Conservation (phyloP, 2,797 vertebrate species). For the Manis pentadactyla region DNA sequence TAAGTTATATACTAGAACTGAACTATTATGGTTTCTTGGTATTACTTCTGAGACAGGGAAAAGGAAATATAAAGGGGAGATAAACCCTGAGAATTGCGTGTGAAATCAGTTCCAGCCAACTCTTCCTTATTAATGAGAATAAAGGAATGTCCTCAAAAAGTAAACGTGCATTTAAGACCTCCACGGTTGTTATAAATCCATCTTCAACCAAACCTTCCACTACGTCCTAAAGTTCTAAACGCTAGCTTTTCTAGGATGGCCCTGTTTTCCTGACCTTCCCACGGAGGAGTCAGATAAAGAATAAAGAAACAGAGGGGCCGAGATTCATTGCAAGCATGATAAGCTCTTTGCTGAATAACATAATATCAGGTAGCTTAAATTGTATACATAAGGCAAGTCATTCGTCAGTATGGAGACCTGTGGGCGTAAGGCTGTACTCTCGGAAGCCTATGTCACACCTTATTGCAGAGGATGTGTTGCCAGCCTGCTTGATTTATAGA, state of each 20-base stretch:
- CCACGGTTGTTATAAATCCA: background rate
- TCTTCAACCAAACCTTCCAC: background rate
- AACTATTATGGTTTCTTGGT: conserved; percentile 2
- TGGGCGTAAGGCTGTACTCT: background rate
- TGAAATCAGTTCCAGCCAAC: background rate
- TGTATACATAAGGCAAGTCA: background rate
- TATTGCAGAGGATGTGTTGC: background rate
- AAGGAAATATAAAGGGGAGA: background rate
- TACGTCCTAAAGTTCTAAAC: background rate
- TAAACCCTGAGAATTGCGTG: background rate
- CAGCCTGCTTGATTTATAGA: background rate
- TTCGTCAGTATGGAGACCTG: background rate
- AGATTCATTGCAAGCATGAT: background rate
- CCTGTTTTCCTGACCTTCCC: background rate
- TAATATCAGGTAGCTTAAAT: background rate
- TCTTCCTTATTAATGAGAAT: conserved; percentile 21
- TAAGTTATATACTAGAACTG: background rate
- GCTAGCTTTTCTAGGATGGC: background rate
- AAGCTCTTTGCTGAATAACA: conserved; percentile 1
- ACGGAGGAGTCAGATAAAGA: background rate
- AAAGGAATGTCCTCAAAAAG: background rate
- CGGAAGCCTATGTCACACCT: background rate
- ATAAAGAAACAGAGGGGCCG: background rate
- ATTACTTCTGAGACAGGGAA: conserved; percentile 1
- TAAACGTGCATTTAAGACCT: background rate